Base-by-base conservation (phyloP, 64 coral and sea anemone species). In the Anthopleura sola region DNA sequence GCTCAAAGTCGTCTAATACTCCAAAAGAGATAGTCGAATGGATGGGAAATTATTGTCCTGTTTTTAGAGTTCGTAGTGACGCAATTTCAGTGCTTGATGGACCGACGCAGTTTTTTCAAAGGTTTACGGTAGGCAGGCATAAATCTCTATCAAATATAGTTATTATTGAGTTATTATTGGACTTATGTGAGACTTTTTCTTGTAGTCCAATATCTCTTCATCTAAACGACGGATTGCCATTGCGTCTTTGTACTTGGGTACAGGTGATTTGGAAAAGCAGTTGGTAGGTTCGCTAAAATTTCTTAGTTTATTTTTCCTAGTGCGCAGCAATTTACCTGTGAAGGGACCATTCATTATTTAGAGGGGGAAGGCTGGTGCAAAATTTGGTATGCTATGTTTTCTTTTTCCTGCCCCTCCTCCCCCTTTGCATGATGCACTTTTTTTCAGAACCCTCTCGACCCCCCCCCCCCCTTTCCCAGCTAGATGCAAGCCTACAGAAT, bases 191-290 rank as follows among this genome's bases (percentile, higher is more conserved):
- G 64, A 26, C 24, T 39, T 86, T 74, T 19, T 62, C 34, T 74
- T 51, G 2, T 40, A 98, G 96, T 86, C 83, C 62, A 98, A 98
- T 82, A 89, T 98, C 34, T 88, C 68, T 23, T 83, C 82, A 76
- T 92, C 96, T 47, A 90, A 88, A 28, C 54, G 83, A 57, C 88
- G 96, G 20, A 87, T 98, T 75, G 87, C 91, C 20, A 37, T 98
- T 34, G 96, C 96, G 20, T 98, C 96, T 80, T 47, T 98, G 23
- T 98, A 98, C 37, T 69, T 98, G 20, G 96, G 96, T 0, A 98
- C 92, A 49, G 96, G 96, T 47, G 20, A 51, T 49, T 83, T 94
- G 31, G 96, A 98, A 21, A 81, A 94, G 78, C 81, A 94, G 71
- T 84, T 98, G 84, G 96, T 94, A 90, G 75, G 85, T 75, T 62